Base-by-base conservation (phyloP, 2,797 vertebrate genomes). In the Tenualosa ilisha region DNA sequence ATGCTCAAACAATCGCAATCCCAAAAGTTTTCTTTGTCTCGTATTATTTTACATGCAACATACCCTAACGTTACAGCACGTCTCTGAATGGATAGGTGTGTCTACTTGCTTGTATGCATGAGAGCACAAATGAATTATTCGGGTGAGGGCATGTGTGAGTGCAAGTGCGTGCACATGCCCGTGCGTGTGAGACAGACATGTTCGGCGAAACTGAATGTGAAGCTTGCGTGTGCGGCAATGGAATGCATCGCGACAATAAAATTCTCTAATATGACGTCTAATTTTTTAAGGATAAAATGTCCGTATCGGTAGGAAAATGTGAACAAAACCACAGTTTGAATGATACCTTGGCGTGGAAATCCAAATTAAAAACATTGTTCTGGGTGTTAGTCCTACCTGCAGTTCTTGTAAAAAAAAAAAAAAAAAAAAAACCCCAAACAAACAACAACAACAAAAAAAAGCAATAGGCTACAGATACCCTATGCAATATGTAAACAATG, bases 151-250 rank as follows among this genome's bases (percentile, higher is more conserved):
- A 51, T 54, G 61, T 65, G 61, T 65, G 61, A 26, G 26, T 72
- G 68, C n/a, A 17, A 46, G 40, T 22, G 31, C 1, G 7, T 22
- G 40, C 72, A 46, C 72, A 79, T 20, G 72, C 17, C 20, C 20
- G 7, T 79, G 20, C 40, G 72, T 46, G 72, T 79, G 37, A 79
- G 72, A n/a, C 72, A 79, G 72, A n/a, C 72, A 79, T 6, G 72
- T 79, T n/a, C 72, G 43, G 40, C 72, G 40, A 40, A 43, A 79
- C 43, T 79, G 31, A 40, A 43, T 46, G 2, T 72, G 26, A 37
- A 12, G 0, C 26, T 13, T 31, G 63, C 26, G 63, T 68, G 31
- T 68, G 63, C 24, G 2, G 6, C 11, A 68, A 31, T 31, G 11
- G 12, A 24, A 5, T 56, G 53, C 20, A n/a, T 65, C 26, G 24